Evolutionary conservation across 2,113 vertebrate genomes (phyloP).

Genomic region (Eulemur rufifrons): DNA sequence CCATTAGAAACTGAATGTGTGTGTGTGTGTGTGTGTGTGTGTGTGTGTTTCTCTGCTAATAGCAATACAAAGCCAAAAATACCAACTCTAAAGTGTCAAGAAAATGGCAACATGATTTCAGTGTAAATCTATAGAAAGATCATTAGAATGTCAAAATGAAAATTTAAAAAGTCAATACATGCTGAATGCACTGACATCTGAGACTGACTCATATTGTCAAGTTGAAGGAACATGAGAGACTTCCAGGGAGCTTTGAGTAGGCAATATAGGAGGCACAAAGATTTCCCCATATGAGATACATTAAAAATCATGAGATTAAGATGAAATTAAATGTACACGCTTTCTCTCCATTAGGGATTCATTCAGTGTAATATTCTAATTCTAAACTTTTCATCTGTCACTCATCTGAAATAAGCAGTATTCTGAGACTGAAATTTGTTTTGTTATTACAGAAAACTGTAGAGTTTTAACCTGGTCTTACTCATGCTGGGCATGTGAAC

Average conservation of each 20-base stretch:
- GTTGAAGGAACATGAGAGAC: neutral
- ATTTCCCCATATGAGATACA: neutral
- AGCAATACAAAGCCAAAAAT: slow-evolving; percentile 35
- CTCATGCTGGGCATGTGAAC: neutral
- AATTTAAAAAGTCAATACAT: slow-evolving; percentile 38
- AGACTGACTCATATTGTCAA: slow-evolving; percentile 25
- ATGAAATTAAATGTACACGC: neutral
- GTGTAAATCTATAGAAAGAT: slow-evolving; percentile 44
- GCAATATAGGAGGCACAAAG: neutral
- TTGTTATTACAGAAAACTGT: neutral
- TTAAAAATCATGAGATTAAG: slow-evolving; percentile 32
- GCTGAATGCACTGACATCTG: neutral
- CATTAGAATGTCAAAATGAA: slow-evolving; percentile 48
- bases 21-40: neutral
- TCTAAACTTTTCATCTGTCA: slow-evolving; percentile 13
- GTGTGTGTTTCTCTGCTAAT: neutral
- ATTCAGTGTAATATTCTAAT: neutral
- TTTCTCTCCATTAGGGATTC: neutral
- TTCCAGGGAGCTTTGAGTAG: slow-evolving; percentile 45
- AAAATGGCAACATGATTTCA: slow-evolving; percentile 13
- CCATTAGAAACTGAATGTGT: neutral
- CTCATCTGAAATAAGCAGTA: neutral
- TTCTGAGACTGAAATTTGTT: neutral
- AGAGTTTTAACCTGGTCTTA: neutral
- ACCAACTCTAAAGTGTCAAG: neutral